Conservation (phyloP, 2,113 vertebrate species). For the Sebastes schlegelii region DNA sequence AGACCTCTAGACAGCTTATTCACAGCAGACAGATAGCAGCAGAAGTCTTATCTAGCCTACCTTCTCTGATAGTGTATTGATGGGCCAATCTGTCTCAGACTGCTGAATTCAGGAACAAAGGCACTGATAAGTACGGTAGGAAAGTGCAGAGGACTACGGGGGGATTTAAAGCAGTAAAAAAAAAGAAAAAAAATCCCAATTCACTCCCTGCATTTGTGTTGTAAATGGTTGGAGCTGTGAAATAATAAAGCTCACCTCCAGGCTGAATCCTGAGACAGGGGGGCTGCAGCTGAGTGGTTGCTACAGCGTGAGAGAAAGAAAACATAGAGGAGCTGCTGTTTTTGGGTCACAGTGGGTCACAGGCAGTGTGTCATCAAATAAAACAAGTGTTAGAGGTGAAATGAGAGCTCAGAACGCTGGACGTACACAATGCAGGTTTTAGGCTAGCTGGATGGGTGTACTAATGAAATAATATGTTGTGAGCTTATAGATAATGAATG, state of each 20-base stretch:
- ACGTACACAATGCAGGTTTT: not conserved
- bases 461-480: not conserved
- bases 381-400: constrained; percentile 40
- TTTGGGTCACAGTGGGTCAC: constrained; percentile 35
- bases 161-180: constrained; percentile 51
- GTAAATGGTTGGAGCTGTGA: constrained; percentile 40
- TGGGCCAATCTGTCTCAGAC: constrained; percentile 76
- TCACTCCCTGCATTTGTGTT: constrained; percentile 31
- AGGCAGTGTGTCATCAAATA: constrained; percentile 23
- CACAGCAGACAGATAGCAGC: constrained; percentile 76
- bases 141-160: constrained; percentile 49
- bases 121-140: constrained; percentile 66
- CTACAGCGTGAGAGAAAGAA: constrained; percentile 14
- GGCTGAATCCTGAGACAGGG: constrained; percentile 19
- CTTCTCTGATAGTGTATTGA: constrained; percentile 82
- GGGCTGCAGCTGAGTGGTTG: not conserved
- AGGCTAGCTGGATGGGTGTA: not conserved
- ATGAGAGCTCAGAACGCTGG: constrained; percentile 16
- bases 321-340: constrained; percentile 4
- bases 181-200: constrained; percentile 32
- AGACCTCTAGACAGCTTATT: constrained; percentile 80
- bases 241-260: constrained; percentile 30
- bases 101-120: constrained; percentile 79
- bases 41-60: constrained; percentile 74
- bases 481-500: not conserved